phyloP scores from a whole-genome alignment of 2,888 invertebrate genomes.

The Hypsopygia costalis region DNA sequence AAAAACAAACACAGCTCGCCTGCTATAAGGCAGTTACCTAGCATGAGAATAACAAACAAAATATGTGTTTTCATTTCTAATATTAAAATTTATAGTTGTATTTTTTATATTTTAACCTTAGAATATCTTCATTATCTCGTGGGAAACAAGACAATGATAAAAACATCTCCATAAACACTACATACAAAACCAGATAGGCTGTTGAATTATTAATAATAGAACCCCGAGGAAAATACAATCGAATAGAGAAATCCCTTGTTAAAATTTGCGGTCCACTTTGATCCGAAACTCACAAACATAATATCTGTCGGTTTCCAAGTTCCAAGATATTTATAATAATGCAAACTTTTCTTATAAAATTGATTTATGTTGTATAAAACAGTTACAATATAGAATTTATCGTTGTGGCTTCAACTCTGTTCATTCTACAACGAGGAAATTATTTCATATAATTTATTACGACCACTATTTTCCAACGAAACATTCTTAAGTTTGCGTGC shows the following conservation, averaged over 20 bases:
- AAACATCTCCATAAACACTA: background rate
- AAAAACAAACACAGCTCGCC: too few species aligned
- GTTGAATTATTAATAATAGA: background rate
- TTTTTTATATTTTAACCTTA: too few species aligned
- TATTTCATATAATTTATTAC: conserved; percentile 18
- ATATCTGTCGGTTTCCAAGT: background rate
- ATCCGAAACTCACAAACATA: background rate
- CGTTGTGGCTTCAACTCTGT: conserved; percentile 1
- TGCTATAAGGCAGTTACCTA: too few species aligned
- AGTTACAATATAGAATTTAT: conserved; percentile 8
- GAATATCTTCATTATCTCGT: background rate
- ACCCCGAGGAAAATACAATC: background rate
- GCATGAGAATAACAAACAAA: too few species aligned
- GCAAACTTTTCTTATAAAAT: conserved; percentile 5
- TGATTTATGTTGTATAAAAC: conserved; percentile 5
- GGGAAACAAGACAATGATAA: background rate
- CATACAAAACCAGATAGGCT: background rate
- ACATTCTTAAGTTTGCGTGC: conserved; percentile 19
- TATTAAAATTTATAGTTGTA: too few species aligned
- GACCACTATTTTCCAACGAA: conserved; percentile 13
- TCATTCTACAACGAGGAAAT: conserved; percentile 9
- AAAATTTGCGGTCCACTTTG: conserved; percentile 6
- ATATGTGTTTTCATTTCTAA: too few species aligned
- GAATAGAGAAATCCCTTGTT: background rate
- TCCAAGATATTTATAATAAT: conserved; percentile 2